Conservation (phyloP, 1,140 invertebrate genomes). For the Mactra quadrangularis region DNA sequence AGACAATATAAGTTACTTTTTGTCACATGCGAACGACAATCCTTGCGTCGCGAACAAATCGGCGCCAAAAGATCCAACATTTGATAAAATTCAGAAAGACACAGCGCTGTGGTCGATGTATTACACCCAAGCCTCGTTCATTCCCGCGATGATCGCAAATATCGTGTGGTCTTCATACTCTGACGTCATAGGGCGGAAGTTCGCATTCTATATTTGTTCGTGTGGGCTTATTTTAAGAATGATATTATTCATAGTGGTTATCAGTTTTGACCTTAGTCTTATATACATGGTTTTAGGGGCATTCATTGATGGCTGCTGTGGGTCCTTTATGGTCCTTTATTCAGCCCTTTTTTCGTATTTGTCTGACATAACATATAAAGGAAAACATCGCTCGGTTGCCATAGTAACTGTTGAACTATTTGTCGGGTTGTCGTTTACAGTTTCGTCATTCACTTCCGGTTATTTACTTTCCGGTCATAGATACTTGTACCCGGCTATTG, state of each 20-base stretch:
- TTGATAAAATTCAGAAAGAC: constrained; percentile 14
- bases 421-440: constrained; percentile 11
- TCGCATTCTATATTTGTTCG: constrained; percentile 1
- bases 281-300: constrained; percentile 19
- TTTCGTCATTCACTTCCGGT: constrained; percentile 6
- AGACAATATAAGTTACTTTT: too few species aligned
- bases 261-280: constrained; percentile 28
- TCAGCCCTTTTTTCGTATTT: constrained; percentile 34
- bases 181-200: constrained; percentile 35
- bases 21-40: background rate
- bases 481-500: constrained; percentile 17
- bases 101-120: constrained; percentile 42
- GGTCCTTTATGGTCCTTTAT: constrained; percentile 1
- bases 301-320: constrained; percentile 25
- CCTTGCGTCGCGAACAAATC: background rate
- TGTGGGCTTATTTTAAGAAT: background rate
- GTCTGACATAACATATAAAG: constrained; percentile 28
- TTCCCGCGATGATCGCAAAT: constrained; percentile 55
- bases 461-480: background rate
- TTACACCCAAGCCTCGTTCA: constrained; percentile 9
- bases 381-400: constrained; percentile 28
- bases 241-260: background rate
- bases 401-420: constrained; percentile 42
- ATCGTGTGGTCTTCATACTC: constrained; percentile 25
- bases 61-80: background rate